A percentile compares a stretch with the other conserved stretches of the same genome.
Conservation (phyloP, 2,113 vertebrate genomes). For the Rana temporaria region DNA sequence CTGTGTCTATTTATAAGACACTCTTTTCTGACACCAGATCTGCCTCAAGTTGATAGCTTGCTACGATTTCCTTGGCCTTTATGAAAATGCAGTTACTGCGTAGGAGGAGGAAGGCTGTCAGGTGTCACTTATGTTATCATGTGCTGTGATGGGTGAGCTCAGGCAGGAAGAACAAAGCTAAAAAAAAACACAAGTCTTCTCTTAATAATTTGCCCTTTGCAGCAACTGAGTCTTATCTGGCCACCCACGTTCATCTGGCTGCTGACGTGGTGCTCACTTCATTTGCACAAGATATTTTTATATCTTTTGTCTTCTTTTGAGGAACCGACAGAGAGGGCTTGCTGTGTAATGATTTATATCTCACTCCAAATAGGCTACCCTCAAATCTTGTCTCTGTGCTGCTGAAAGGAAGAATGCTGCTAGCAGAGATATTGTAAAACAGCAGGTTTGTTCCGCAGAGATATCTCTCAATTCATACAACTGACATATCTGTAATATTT, state of each 20-base stretch:
- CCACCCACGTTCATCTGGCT: constrained; percentile 87
- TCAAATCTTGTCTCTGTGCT: constrained; percentile 55
- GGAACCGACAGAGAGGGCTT: constrained; percentile 84
- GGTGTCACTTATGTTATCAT: constrained; percentile 67
- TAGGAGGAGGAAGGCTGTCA: constrained; percentile 65
- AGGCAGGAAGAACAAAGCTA: constrained; percentile 70
- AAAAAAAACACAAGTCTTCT: constrained; percentile 69
- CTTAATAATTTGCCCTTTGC: constrained; percentile 83
- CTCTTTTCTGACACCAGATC: constrained; percentile 63
- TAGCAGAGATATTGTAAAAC: neutral
- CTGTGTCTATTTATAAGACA: constrained; percentile 75
- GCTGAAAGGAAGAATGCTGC: constrained; percentile 40
- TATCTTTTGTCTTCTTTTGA: constrained; percentile 91
- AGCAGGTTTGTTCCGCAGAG: neutral
- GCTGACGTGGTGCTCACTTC: constrained; percentile 82
- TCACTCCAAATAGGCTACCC: constrained; percentile 71
- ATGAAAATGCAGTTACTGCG: constrained; percentile 66
- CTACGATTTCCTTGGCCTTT: constrained; percentile 58
- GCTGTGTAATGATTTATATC: constrained; percentile 85
- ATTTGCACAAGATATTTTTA: constrained; percentile 87
- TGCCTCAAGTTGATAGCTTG: constrained; percentile 59
- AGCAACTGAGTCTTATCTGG: constrained; percentile 74
- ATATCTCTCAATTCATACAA: neutral
- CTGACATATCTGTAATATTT: neutral
- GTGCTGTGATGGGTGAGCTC: constrained; percentile 64